phyloP scores from a whole-genome alignment of 2,797 vertebrate genomes.

The Margarornis squamiger region DNA sequence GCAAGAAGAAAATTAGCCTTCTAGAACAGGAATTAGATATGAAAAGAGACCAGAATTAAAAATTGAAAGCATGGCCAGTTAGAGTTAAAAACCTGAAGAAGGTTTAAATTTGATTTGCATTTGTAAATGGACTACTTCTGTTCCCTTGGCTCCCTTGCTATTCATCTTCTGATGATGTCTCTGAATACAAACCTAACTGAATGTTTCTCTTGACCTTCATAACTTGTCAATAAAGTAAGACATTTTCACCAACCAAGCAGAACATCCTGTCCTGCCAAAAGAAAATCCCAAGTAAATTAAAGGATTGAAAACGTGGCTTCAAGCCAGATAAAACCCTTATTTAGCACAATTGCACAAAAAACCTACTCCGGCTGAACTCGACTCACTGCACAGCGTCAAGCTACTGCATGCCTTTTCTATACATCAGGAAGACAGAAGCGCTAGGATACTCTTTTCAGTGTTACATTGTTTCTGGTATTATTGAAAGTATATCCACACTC shows the following conservation, averaged over 20 bases:
- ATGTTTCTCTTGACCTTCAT: slow-evolving; percentile 38
- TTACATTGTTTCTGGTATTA: background rate
- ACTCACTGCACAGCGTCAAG: background rate
- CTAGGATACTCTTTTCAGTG: background rate
- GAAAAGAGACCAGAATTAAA: background rate
- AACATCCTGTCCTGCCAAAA: slow-evolving; percentile 38
- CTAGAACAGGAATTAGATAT: background rate
- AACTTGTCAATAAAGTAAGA: slow-evolving; percentile 51
- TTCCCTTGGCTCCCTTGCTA: background rate
- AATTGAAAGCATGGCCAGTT: background rate
- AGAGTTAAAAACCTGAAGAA: background rate
- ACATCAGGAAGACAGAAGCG: background rate
- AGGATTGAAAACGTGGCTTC: slow-evolving; percentile 27
- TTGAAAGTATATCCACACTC: background rate
- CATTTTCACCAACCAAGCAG: slow-evolving; percentile 32
- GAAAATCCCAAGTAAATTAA: slow-evolving; percentile 56
- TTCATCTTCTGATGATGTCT: background rate
- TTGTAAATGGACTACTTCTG: background rate
- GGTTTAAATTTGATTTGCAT: background rate
- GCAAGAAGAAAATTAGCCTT: background rate
- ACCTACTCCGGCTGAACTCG: background rate
- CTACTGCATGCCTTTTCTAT: background rate
- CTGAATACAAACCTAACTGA: background rate
- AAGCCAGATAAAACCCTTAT: slow-evolving; percentile 28
- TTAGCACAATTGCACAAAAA: slow-evolving; percentile 1